phyloP scores from a whole-genome alignment of 1,140 invertebrate species.

The Pygmarrhopalites habei region DNA sequence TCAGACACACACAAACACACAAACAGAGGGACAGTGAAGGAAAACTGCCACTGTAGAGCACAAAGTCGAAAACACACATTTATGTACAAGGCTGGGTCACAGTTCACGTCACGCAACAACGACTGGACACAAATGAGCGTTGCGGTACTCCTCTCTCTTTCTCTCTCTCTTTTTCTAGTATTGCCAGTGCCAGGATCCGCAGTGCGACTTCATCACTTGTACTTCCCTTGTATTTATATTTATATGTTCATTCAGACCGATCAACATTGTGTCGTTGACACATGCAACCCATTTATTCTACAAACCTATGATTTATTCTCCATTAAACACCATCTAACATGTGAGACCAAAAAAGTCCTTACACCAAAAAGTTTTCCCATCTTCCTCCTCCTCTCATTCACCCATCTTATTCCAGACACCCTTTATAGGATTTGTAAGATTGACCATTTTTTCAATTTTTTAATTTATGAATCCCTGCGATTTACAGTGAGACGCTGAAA shows the following conservation, averaged over 20 bases:
- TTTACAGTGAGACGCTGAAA: too few species aligned
- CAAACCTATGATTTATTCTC: constrained; percentile 23
- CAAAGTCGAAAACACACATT: too few species aligned
- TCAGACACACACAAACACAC: neutral
- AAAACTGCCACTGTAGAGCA: neutral
- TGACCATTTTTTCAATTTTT: neutral
- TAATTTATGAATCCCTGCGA: neutral
- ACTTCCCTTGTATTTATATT: constrained; percentile 13
- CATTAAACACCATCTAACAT: neutral
- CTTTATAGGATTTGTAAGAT: too few species aligned
- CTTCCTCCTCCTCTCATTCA: too few species aligned
- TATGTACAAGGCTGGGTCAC: too few species aligned
- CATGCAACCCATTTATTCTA: constrained; percentile 22
- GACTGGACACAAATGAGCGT: constrained; percentile 18
- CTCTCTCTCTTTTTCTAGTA: constrained; percentile 16
- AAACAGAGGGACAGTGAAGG: neutral
- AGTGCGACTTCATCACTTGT: constrained; percentile 32
- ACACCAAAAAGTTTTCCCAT: too few species aligned
- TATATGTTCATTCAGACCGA: constrained; percentile 22
- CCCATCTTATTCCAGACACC: too few species aligned
- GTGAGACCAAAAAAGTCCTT: neutral
- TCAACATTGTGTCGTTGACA: constrained; percentile 22
- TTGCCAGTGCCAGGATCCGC: too few species aligned
- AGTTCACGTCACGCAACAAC: constrained; percentile 30
- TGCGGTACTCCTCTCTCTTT: neutral